A percentile compares a stretch with the other conserved stretches of the same genome.
Conservation (phyloP, 2,797 vertebrate genomes). For the Rhynchonycteris naso region DNA sequence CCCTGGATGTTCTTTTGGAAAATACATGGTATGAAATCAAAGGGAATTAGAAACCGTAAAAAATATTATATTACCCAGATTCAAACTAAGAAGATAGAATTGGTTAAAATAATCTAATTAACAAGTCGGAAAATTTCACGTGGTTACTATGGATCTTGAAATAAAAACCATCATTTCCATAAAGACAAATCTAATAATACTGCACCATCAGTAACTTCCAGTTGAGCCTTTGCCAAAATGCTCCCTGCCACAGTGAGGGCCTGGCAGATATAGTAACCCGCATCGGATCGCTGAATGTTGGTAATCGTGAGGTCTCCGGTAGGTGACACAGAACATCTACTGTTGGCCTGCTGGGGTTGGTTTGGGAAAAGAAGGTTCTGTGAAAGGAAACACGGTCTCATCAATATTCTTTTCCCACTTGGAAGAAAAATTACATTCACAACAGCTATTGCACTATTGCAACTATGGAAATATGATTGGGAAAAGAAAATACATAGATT, state of each 20-base stretch:
- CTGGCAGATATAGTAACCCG: constrained; percentile 99
- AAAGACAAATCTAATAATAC: constrained; percentile 40
- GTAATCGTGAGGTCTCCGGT: constrained; percentile 96
- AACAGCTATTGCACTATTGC: neutral
- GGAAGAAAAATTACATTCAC: neutral
- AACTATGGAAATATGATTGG: neutral
- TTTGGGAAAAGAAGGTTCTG: constrained; percentile 99
- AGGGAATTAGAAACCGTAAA: neutral
- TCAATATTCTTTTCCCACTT: constrained; percentile 54
- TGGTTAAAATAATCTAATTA: neutral
- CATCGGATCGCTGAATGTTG: constrained; percentile 95
- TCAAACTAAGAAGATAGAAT: neutral
- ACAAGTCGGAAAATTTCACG: neutral
- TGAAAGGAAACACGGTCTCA: constrained; percentile 78
- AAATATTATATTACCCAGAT: neutral
- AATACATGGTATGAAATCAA: neutral
- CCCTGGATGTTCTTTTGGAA: neutral
- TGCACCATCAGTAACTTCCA: constrained; percentile 99
- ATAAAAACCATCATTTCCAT: neutral
- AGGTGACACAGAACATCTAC: constrained; percentile 95
- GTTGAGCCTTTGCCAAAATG: constrained; percentile 98
- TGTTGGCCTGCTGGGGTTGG: constrained; percentile 97
- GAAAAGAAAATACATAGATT: constrained; percentile 6
- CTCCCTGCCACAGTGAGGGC: constrained; percentile 98
- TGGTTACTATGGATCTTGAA: neutral